Percentiles rank a stretch among this genome's conserved stretches.
These are phyloP conservation scores for Zoanthus gigantus DNA, from an alignment of 92 coral and sea anemone genomes.

Conservation along the genomic window DNA sequence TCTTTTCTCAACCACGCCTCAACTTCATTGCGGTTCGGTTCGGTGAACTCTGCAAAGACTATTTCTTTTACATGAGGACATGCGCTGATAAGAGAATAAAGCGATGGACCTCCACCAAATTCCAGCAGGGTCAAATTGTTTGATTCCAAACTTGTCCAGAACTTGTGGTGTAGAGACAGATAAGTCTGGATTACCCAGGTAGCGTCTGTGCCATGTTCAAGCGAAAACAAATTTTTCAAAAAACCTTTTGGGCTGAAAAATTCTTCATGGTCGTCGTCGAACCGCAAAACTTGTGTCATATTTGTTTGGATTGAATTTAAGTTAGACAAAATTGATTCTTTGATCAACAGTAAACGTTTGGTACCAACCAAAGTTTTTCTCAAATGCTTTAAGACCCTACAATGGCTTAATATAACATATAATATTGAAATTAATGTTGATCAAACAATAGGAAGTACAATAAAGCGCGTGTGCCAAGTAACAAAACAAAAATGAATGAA, in stretches of 20 bases:
- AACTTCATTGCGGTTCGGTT: conserved; percentile 63
- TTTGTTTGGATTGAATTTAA: too few relatives aligned
- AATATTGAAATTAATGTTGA: too few relatives aligned
- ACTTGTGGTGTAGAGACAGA: neutral
- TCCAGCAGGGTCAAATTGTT: neutral
- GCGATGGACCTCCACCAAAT: too few relatives aligned
- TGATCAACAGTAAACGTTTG: too few relatives aligned
- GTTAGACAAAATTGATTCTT: too few relatives aligned
- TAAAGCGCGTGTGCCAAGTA: too few relatives aligned
- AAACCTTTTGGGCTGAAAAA: neutral
- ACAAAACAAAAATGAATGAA: too few relatives aligned
- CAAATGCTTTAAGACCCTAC: too few relatives aligned
- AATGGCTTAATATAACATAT: too few relatives aligned
- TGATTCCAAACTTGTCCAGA: conserved; percentile 25
- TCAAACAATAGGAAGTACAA: too few relatives aligned
- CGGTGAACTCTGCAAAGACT: conserved; percentile 68
- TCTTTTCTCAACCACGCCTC: conserved; percentile 54
- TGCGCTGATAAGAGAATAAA: conserved; percentile 46
- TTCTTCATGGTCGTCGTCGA: neutral
- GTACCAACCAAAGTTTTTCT: too few relatives aligned
- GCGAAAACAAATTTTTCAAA: neutral
- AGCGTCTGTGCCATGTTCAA: neutral
- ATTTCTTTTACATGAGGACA: conserved; percentile 48
- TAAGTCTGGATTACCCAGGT: neutral
- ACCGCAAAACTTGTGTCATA: neutral